Evolutionary conservation across 2,113 vertebrate species (phyloP).

Genomic region (Morone chrysops): DNA sequence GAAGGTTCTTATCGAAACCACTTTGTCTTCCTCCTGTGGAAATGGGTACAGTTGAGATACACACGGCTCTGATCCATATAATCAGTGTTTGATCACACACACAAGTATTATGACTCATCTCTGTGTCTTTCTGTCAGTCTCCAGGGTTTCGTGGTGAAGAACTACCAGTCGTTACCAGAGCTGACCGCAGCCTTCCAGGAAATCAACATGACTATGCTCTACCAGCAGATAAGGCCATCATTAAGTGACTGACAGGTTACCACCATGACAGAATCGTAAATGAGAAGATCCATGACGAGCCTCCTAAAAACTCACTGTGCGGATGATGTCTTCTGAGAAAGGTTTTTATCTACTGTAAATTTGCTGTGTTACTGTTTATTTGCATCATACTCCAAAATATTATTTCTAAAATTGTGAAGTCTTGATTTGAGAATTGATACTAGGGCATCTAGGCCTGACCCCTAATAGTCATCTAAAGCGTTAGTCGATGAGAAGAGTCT

Average conservation of each 20-base stretch:
- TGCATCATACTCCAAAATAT: no score
- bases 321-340: no score
- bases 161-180: slow-evolving; percentile 42
- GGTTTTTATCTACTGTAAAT: no score
- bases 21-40: slow-evolving; percentile 62
- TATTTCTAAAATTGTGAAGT: no score
- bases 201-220: slow-evolving; percentile 46
- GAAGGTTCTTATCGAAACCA: slow-evolving; percentile 88
- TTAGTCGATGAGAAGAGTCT: no score
- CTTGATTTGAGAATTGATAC: no score
- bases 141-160: slow-evolving; percentile 52
- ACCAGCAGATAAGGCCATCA: slow-evolving; percentile 49
- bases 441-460: no score
- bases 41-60: slow-evolving; percentile 21
- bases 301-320: no score
- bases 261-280: not conserved
- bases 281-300: not conserved
- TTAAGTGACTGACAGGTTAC: slow-evolving; percentile 17
- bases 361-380: no score
- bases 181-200: slow-evolving; percentile 58
- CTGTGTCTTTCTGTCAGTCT: slow-evolving; percentile 34
- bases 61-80: not conserved
- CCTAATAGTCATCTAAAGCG: no score
- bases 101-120: not conserved
- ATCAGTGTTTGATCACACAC: not conserved